Percentiles rank a stretch among this genome's conserved stretches.
phyloP scores from a whole-genome alignment of 2,888 invertebrate genomes.

The Nudaria mundana region DNA sequence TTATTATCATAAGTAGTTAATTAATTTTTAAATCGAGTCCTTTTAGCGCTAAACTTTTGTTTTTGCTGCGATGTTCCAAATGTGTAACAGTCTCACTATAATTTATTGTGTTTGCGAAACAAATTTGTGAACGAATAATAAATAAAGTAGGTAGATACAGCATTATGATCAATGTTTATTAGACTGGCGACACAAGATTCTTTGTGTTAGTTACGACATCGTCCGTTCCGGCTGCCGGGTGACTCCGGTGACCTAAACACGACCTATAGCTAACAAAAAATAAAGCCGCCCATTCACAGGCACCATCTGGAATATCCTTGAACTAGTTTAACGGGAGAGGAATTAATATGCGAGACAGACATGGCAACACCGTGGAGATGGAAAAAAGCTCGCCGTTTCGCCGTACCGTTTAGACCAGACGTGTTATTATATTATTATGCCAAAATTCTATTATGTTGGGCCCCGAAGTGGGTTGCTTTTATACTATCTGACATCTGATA shows the following conservation, averaged over 20 bases:
- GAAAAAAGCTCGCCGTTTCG: constrained; percentile 59
- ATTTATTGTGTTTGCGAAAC: constrained; percentile 51
- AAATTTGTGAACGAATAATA: constrained; percentile 38
- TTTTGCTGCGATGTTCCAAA: constrained; percentile 48
- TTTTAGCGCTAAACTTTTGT: constrained; percentile 51
- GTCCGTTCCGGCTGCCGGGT: constrained; percentile 56
- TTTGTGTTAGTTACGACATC: constrained; percentile 54
- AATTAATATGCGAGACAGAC: constrained; percentile 52
- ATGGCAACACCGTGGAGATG: constrained; percentile 54
- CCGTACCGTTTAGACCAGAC: constrained; percentile 67
- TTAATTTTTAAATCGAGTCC: constrained; percentile 64
- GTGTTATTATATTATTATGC: constrained; percentile 76
- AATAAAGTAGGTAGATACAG: constrained; percentile 33
- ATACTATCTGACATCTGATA: constrained; percentile 22
- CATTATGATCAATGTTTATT: constrained; percentile 31
- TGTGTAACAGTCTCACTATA: constrained; percentile 44
- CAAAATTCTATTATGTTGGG: constrained; percentile 53
- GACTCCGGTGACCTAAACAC: constrained; percentile 69
- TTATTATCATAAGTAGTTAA: constrained; percentile 70
- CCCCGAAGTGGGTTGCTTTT: constrained; percentile 31
- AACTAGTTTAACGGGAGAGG: constrained; percentile 72
- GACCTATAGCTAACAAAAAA: constrained; percentile 69
- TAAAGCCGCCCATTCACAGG: constrained; percentile 67
- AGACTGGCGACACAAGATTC: constrained; percentile 43
- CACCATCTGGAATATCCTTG: constrained; percentile 62